phyloP scores from a whole-genome alignment of 2,113 vertebrate species.

The Leucopsar rothschildi region DNA sequence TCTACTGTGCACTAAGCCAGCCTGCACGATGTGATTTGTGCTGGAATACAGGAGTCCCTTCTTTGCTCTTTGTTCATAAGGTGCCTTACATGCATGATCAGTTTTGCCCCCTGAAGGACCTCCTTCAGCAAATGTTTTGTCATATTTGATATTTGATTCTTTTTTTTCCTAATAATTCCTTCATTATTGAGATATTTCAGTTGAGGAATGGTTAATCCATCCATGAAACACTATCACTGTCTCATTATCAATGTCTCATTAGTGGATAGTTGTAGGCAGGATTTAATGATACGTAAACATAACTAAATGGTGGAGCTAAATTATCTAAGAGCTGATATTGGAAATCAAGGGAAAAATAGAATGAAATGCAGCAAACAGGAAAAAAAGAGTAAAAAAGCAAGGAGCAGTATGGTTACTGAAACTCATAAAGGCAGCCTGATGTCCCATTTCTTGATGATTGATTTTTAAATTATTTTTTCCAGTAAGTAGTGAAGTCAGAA shows the following conservation, averaged over 20 bases:
- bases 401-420: not conserved
- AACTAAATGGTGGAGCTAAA: not conserved
- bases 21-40: not conserved
- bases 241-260: not conserved
- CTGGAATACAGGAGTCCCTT: not conserved
- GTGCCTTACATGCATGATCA: not conserved
- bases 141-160: not conserved
- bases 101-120: not conserved
- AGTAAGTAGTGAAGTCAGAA: not conserved
- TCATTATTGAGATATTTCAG: not conserved
- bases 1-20: not conserved
- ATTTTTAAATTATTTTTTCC: not conserved
- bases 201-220: not conserved
- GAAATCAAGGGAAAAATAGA: not conserved
- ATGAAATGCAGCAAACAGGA: not conserved
- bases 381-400: not conserved
- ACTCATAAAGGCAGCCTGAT: not conserved
- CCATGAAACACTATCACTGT: not conserved
- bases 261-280: not conserved
- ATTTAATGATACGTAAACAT: not conserved
- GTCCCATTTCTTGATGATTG: not conserved
- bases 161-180: not conserved
- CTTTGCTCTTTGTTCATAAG: not conserved
- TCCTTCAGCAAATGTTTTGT: not conserved
- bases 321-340: not conserved